Conservation (phyloP, 1,140 invertebrate species). For the Hypothenemus hampei region DNA sequence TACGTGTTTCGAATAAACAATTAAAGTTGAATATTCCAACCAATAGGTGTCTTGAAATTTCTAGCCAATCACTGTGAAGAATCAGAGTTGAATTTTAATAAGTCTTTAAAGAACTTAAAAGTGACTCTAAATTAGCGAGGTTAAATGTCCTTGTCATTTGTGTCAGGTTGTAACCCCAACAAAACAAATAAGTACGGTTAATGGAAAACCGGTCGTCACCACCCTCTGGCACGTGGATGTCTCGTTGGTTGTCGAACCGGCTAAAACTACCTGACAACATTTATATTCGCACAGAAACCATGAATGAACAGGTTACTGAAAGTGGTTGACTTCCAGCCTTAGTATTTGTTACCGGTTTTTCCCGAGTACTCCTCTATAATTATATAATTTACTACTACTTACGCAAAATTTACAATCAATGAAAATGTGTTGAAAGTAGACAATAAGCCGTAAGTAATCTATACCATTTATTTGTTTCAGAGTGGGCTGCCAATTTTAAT, state of each 20-base stretch:
- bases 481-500: constrained; percentile 11
- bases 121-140: no score
- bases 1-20: constrained; percentile 30
- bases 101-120: no score
- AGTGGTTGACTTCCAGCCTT: constrained; percentile 28
- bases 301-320: background rate
- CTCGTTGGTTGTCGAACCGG: background rate
- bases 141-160: no score
- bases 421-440: no score
- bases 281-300: background rate
- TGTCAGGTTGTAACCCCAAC: no score
- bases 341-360: constrained; percentile 20
- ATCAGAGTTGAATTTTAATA: constrained; percentile 5
- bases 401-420: no score
- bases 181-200: no score
- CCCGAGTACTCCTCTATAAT: no score
- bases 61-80: constrained; percentile 7
- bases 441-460: no score
- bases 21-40: constrained; percentile 5
- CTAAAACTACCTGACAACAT: constrained; percentile 1
- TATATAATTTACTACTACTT: no score
- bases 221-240: background rate
- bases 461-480: no score
- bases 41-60: constrained; percentile 7
- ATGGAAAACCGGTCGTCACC: no score